Evolutionary conservation across 2,888 invertebrate genomes (phyloP), one percentile per base, ranked within the genome.

Genomic region (Halictus ligatus): DNA sequence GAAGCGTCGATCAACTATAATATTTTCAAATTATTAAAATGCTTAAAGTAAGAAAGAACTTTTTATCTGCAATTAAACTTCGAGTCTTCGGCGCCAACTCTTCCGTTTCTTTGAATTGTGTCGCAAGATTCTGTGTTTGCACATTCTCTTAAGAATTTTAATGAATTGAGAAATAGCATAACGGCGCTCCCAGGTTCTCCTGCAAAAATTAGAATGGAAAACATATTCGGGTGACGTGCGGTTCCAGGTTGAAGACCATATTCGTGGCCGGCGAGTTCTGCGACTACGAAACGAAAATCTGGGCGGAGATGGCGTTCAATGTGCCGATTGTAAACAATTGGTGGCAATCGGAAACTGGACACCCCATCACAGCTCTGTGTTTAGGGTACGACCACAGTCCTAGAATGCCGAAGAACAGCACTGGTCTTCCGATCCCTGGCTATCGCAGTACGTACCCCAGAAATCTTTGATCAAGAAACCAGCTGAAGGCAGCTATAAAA

Each of bases 321-420:
- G 97, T 97, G 13, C 98, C 98, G 0, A 96, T 98, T 5, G 95
- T 98, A 78, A 99, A 99, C 95, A 98, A 99, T 95, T 99, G 99
- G 99, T 99, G 99, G 99, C 99, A 99, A 96, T 99, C 99, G 2
- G 99, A 99, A 95, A 98, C 98, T 0, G 99, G 99, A 0, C 98
- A 98, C 85, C 97, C 98, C 0, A 98, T 99, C 81, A 98, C 98
- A 0, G 97, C 98, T 0, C 97, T 98, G 0, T 98, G 98, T 93
- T 93, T 98, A 13, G 99, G 98, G 0, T 96, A 98, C 69, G 97
- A 97, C 0, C 97, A 97, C 67, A 97, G 96, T 92, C 95, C 96
- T 0, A 96, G 96, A 86, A 98, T 98, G 0, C 98, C 98, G 0
- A 96, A 96, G 89, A 97, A 97, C 91, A 97, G 98, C 1, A 97